Evolutionary conservation across 2,113 vertebrate species (phyloP).

Genomic region (Gobiocypris rarus): DNA sequence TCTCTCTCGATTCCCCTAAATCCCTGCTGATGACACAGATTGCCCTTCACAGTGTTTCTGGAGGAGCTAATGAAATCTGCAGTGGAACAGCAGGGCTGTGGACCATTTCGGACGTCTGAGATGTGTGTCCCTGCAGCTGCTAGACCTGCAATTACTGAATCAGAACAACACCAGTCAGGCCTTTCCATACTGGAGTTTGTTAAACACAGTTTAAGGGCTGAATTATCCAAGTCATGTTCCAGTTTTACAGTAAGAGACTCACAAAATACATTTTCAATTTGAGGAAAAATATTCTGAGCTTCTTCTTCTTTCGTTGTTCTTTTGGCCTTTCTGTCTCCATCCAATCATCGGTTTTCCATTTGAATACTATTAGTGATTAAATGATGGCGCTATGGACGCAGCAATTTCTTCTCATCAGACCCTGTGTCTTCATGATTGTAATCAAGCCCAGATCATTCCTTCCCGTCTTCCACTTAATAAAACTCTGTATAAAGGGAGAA

Average conservation of each 20-base stretch:
- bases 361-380: background rate
- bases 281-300: background rate
- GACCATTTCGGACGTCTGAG: background rate
- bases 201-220: background rate
- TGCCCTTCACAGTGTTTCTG: constrained; percentile 29
- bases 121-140: constrained; percentile 8
- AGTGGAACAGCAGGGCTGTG: background rate
- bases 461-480: background rate
- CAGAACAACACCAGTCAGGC: background rate
- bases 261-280: background rate
- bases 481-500: background rate
- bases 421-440: constrained; percentile 6
- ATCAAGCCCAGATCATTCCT: constrained; percentile 2
- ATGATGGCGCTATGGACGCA: background rate
- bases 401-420: constrained; percentile 15
- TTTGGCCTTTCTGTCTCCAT: background rate
- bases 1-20: background rate
- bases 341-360: background rate
- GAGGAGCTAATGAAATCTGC: constrained; percentile 12
- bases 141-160: constrained; percentile 28
- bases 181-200: constrained; percentile 14
- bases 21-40: constrained; percentile 25
- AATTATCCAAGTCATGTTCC: background rate
- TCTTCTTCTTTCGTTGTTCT: background rate
- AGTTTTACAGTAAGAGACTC: background rate